Percentiles rank a stretch among this genome's conserved stretches.
Evolutionary conservation across 1,140 invertebrate genomes (phyloP).

Genomic region (Thrips palmi): DNA sequence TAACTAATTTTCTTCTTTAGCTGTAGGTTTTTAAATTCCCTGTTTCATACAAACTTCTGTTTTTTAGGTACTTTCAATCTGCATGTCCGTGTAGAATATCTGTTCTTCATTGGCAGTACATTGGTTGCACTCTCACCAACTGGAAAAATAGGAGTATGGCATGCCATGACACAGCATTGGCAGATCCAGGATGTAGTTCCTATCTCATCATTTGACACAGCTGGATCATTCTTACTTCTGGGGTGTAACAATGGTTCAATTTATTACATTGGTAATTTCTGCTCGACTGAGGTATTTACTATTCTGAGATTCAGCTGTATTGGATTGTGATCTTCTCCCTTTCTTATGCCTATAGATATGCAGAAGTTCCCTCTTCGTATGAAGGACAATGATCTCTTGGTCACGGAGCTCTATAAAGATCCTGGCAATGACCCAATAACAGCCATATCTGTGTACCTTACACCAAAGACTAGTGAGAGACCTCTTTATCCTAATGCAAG

Average conservation of each 20-base stretch:
- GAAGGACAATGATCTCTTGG: slow-evolving; percentile 96
- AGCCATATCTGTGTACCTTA: slow-evolving; percentile 95
- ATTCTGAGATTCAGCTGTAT: not conserved
- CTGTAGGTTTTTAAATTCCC: no score
- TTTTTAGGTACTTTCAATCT: slow-evolving; percentile 65
- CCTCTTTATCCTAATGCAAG: slow-evolving; percentile 6
- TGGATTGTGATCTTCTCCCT: not conserved
- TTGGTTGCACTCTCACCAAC: slow-evolving; percentile 80
- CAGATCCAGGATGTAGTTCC: slow-evolving; percentile 90
- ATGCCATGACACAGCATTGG: slow-evolving; percentile 97
- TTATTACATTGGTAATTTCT: slow-evolving; percentile 79
- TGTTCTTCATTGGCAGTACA: slow-evolving; percentile 95
- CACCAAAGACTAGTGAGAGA: slow-evolving; percentile 84
- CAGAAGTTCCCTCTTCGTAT: slow-evolving; percentile 96
- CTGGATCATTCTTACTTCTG: slow-evolving; percentile 83
- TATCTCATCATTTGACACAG: slow-evolving; percentile 88
- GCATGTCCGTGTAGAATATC: slow-evolving; percentile 79
- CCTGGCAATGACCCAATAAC: slow-evolving; percentile 89
- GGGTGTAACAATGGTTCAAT: slow-evolving; percentile 94
- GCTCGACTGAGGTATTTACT: slow-evolving; percentile 8
- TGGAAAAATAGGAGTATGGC: slow-evolving; percentile 98
- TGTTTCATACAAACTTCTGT: slow-evolving; percentile 14
- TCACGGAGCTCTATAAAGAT: slow-evolving; percentile 92
- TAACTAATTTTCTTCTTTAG: not conserved
- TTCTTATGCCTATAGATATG: slow-evolving; percentile 54